Conservation (phyloP, 2,888 invertebrate genomes). For the Ochropacha duplaris region DNA sequence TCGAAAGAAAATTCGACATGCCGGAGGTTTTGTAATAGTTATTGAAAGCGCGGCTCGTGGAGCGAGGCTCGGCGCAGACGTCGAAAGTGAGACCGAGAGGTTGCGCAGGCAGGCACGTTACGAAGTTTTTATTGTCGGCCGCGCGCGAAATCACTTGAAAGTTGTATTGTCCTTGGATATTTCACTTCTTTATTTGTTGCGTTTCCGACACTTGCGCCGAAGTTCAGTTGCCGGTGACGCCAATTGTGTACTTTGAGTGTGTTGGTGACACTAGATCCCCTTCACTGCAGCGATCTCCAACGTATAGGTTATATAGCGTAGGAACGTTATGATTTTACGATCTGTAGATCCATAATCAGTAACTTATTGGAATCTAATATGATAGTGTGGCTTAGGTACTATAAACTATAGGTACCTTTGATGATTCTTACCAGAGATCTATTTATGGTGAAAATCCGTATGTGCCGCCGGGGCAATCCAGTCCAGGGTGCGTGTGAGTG, state of each 20-base stretch:
- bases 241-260: constrained; percentile 57
- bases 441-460: constrained; percentile 51
- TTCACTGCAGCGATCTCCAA: constrained; percentile 59
- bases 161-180: constrained; percentile 82
- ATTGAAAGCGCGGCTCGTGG: constrained; percentile 73
- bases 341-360: constrained; percentile 13
- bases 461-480: constrained; percentile 60
- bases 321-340: constrained; percentile 20
- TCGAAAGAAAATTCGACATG: constrained; percentile 77
- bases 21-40: constrained; percentile 72
- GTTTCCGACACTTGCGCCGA: constrained; percentile 76
- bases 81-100: constrained; percentile 80
- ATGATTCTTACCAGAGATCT: constrained; percentile 53
- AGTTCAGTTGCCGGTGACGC: constrained; percentile 67
- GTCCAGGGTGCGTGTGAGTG: constrained; percentile 64
- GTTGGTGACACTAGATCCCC: constrained; percentile 57
- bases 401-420: constrained; percentile 17
- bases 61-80: constrained; percentile 66
- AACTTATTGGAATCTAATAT: constrained; percentile 25
- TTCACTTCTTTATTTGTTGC: constrained; percentile 80
- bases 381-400: constrained; percentile 12
- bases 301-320: constrained; percentile 33
- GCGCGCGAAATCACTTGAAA: constrained; percentile 83
- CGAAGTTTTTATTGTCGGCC: constrained; percentile 81
- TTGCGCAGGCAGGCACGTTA: constrained; percentile 81